These are phyloP conservation scores for Candidula unifasciata DNA, from an alignment of 2,888 invertebrate species.

Conservation along the genomic window DNA sequence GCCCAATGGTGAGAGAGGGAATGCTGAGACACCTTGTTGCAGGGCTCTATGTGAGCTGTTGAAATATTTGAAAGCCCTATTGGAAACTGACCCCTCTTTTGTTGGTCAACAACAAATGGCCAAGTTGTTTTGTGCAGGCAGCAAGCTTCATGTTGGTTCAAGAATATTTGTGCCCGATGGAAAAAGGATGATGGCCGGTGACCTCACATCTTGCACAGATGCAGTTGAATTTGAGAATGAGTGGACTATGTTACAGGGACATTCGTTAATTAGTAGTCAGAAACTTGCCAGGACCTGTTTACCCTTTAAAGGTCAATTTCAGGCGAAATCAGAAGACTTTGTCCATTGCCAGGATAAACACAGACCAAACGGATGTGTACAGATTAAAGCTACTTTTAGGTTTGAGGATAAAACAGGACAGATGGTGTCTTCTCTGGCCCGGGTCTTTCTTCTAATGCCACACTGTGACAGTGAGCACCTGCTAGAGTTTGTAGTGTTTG, in stretches of 20 bases:
- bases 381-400: constrained; percentile 4
- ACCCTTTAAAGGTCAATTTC: too few relatives aligned
- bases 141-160: not conserved
- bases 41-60: not conserved
- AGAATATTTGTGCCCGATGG: too few relatives aligned
- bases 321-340: too few relatives aligned
- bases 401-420: constrained; percentile 12
- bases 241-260: too few relatives aligned
- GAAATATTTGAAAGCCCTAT: not conserved
- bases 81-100: constrained; percentile 6
- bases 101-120: not conserved
- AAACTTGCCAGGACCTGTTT: too few relatives aligned
- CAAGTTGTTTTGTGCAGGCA: not conserved
- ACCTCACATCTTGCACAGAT: too few relatives aligned
- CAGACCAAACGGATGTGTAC: not conserved
- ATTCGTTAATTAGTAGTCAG: too few relatives aligned
- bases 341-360: too few relatives aligned
- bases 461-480: not conserved
- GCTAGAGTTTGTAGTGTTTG: not conserved
- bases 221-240: too few relatives aligned
- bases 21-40: not conserved
- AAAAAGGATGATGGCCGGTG: too few relatives aligned
- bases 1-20: not conserved
- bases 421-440: not conserved
- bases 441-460: constrained; percentile 2